phyloP scores from a whole-genome alignment of 1,140 invertebrate species.

The Conus betulinus region DNA sequence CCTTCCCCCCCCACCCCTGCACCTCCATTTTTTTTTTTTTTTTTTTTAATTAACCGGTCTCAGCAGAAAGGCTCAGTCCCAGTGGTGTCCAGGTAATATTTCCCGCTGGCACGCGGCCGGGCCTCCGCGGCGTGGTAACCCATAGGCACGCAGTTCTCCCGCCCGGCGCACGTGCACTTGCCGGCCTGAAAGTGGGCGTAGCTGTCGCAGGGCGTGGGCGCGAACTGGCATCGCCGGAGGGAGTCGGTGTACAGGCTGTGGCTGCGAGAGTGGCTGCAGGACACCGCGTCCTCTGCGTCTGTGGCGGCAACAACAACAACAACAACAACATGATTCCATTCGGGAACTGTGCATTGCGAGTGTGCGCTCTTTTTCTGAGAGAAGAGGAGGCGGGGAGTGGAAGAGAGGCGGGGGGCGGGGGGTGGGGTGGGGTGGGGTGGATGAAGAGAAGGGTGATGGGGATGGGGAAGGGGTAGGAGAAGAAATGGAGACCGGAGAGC shows the following conservation, averaged over 20 bases:
- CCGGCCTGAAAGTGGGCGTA: constrained; percentile 5
- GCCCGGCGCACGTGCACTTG: neutral
- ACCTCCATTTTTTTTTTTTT: no score
- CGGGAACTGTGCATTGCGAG: no score
- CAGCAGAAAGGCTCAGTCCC: constrained; percentile 11
- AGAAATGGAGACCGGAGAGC: no score
- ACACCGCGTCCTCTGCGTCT: constrained; percentile 17
- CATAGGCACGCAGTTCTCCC: neutral
- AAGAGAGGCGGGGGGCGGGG: no score
- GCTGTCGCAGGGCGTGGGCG: constrained; percentile 20
- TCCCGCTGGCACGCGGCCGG: neutral
- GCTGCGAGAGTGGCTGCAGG: constrained; percentile 26
- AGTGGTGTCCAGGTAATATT: constrained; percentile 12
- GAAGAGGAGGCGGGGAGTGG: no score
- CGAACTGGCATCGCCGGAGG: constrained; percentile 11
- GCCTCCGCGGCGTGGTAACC: constrained; percentile 17
- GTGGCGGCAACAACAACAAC: neutral
- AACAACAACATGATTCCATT: neutral
- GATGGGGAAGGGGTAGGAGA: no score
- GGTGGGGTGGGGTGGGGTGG: no score
- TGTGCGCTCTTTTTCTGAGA: no score
- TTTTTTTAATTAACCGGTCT: no score
- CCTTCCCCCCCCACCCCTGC: no score
- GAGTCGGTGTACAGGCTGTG: constrained; percentile 28
- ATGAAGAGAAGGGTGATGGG: no score